Base-by-base conservation (phyloP, 37 sponge, comb jelly and placozoan genomes). In the Theonella swinhoei region DNA sequence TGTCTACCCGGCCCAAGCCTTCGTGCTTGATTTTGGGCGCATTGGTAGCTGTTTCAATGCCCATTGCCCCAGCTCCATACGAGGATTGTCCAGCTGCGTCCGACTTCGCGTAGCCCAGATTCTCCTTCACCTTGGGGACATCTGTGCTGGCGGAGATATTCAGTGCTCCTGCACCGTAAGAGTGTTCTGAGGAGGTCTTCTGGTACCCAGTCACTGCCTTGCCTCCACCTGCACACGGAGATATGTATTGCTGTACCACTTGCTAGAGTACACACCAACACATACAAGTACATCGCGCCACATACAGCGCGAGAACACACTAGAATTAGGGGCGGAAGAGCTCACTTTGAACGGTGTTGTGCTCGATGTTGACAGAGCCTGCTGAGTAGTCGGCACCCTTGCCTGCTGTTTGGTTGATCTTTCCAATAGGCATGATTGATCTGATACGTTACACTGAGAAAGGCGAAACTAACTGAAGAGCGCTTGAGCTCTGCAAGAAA, bases 311-410 rank as follows among this genome's bases (percentile, higher is more conserved):
- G 24, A 28, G 37, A 77, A 22, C n/a, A n/a, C 23, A 77, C 28
- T 38, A 54, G 11, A 29, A 28, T 39, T 63, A 43, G 41, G 68
- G 70, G 81, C 71, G 8, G 28, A 3, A 41, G 4, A 40, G 65
- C 86, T 90, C 64, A 90, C 91, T 90, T 54, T 90, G 70, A 19
- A 39, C 3, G 14, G 68, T 81, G 28, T 67, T 38, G 66, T 85
- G 87, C 0, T 82, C 60, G 59, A 94, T 59, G 41, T 88, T 88
- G 25, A 70, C 68, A 39, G 68, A 64, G 5, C 95, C 95, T 43
- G 91, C 79, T n/a, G 85, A 82, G 89, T 94, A 94, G 72, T 94
- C 91, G 32, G 83, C 95, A 1, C 95, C 95, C 75, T 94, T 94
- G 24, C 91, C 95, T 3, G 95, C 42, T 22, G 79, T 68, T 0